Conservation (phyloP, 2,113 vertebrate genomes). For the Athene cunicularia region DNA sequence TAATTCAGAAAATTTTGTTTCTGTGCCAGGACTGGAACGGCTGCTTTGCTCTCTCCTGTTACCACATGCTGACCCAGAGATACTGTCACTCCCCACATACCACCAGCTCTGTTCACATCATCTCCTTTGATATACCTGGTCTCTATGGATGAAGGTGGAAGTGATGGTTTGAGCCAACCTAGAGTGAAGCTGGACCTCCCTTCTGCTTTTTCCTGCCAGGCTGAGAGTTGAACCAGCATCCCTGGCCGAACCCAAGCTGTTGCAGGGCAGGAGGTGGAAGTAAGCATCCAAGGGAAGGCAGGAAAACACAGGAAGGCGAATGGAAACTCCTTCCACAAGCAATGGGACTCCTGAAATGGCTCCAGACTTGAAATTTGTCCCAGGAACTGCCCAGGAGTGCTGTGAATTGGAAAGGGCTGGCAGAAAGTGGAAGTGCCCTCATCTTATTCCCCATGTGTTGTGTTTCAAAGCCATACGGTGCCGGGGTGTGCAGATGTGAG, state of each 20-base stretch:
- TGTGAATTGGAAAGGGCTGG: neutral
- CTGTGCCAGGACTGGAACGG: neutral
- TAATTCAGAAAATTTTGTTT: neutral
- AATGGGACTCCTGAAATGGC: neutral
- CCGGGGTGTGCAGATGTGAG: neutral
- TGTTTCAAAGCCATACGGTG: neutral
- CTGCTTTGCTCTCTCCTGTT: neutral
- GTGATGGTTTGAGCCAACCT: neutral
- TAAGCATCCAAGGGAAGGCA: neutral
- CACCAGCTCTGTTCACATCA: neutral
- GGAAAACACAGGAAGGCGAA: rapidly evolving
- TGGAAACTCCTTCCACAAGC: neutral
- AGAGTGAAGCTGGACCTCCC: neutral
- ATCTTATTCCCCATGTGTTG: neutral
- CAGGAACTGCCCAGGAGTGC: neutral
- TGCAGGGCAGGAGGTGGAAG: neutral
- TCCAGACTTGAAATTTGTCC: neutral
- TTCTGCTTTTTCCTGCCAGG: neutral
- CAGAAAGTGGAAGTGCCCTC: neutral
- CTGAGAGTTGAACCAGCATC: neutral
- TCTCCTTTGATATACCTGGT: neutral
- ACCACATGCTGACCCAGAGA: neutral
- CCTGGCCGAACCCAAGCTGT: neutral
- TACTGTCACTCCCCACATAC: neutral
- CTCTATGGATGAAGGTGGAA: neutral